phyloP scores from a whole-genome alignment of 2,888 invertebrate species.

The Heliconius ethilla region DNA sequence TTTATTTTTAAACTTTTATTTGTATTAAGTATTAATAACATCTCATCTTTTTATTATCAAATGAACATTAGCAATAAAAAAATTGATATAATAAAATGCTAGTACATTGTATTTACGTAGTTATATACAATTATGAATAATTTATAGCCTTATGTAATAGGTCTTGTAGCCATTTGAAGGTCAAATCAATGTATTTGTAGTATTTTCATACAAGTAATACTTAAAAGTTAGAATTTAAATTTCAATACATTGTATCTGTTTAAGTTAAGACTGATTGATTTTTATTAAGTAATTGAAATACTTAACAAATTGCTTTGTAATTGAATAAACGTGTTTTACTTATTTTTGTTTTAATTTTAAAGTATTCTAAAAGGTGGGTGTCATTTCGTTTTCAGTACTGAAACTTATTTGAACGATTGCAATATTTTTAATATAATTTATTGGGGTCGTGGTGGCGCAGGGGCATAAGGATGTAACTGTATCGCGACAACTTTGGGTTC shows the following conservation, averaged over 20 bases:
- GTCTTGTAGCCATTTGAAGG: not conserved
- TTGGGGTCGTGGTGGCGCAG: too few relatives aligned
- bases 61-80: not conserved
- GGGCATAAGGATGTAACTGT: too few relatives aligned
- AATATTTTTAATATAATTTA: too few relatives aligned
- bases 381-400: too few relatives aligned
- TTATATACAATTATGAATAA: not conserved
- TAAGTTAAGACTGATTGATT: conserved; percentile 23
- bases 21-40: too few relatives aligned
- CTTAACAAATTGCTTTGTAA: conserved; percentile 18
- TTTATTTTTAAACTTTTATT: too few relatives aligned
- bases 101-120: not conserved
- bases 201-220: not conserved
- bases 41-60: not conserved
- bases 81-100: not conserved
- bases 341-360: not conserved
- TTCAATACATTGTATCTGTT: not conserved
- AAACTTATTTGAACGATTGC: too few relatives aligned
- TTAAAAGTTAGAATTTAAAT: not conserved
- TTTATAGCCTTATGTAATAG: not conserved
- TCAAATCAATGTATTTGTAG: conserved; percentile 4
- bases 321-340: conserved; percentile 14
- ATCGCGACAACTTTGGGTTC: too few relatives aligned
- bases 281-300: not conserved
- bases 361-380: not conserved